phyloP scores from a whole-genome alignment of 2,797 vertebrate species.

The Rhynchotus rufescens region DNA sequence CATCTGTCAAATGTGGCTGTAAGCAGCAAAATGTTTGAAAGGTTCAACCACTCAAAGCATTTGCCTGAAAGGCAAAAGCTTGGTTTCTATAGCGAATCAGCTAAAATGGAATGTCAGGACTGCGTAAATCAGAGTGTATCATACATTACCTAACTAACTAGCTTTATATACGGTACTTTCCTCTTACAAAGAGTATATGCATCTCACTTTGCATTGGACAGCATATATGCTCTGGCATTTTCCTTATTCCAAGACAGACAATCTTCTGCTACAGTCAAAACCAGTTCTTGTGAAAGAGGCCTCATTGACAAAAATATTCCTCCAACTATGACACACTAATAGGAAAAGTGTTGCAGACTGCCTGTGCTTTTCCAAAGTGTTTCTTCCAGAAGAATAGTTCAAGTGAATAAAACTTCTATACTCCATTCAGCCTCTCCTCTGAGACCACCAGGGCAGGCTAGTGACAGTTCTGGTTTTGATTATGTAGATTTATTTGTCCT shows the following conservation, averaged over 20 bases:
- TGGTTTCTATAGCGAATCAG: not conserved
- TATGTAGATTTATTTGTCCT: not conserved
- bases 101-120: not conserved
- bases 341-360: not conserved
- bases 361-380: not conserved
- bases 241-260: not conserved
- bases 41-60: not conserved
- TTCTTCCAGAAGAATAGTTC: not conserved
- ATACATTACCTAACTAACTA: not conserved
- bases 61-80: constrained; percentile 8
- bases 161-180: not conserved
- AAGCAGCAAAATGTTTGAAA: not conserved
- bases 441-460: not conserved
- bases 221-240: not conserved
- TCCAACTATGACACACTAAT: not conserved
- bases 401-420: not conserved
- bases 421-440: not conserved
- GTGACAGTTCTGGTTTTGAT: constrained; percentile 15
- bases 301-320: not conserved
- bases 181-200: not conserved
- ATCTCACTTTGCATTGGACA: not conserved
- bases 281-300: not conserved
- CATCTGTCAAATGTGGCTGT: not conserved
- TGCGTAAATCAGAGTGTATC: not conserved
- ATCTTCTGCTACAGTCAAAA: not conserved